Base-by-base conservation (phyloP, 2,113 vertebrate species). In the Acanthochromis polyacanthus region DNA sequence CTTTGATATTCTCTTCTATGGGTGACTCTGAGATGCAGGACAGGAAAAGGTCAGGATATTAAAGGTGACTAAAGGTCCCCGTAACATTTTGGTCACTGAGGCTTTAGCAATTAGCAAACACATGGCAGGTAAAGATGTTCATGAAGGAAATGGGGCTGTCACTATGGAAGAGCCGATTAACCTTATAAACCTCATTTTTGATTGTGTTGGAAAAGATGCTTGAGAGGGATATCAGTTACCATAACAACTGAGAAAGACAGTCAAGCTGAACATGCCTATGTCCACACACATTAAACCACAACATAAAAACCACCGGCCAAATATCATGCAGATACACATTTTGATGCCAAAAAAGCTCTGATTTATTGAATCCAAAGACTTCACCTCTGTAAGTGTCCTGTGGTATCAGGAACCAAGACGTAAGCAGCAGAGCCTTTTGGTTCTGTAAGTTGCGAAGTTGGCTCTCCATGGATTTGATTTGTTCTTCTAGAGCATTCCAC, bases 1-100 rank as follows among this genome's bases (percentile, higher is more conserved):
- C 62, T 66, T 75, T 79, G 62, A 76, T 72, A 69, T 72, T 68
- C 48, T 80, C 10, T 36, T 64, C 71, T 48, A 58, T 52, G 2
- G 12, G 50, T 30, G 8, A 50, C n/a, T 32, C 51, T 68, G 43
- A 79, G 25, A 66, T 63, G 69, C 60, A 61, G 53, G 14, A 62
- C 16, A 51, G 51, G 58, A 82, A 87, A 89, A 87, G 78, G 80
- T 85, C 80, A 78, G 17, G 38, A 70, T 66, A 77, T 67, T 79
- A 75, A 76, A 77, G 71, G 55, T 67, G 60, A 71, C 30, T 25
- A 74, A 59, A 76, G 43, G 74, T 72, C 32, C n/a, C 30, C 0
- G 4, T 28, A 79, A 62, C 65, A 66, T 73, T 78, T 57, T 60
- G 58, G 58, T 66, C 45, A 52, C 70, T 19, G 52, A 72, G 22